Evolutionary conservation across 2,888 invertebrate genomes (phyloP), one percentile per base, ranked within the genome.

Genomic region (Lamproptera curius): DNA sequence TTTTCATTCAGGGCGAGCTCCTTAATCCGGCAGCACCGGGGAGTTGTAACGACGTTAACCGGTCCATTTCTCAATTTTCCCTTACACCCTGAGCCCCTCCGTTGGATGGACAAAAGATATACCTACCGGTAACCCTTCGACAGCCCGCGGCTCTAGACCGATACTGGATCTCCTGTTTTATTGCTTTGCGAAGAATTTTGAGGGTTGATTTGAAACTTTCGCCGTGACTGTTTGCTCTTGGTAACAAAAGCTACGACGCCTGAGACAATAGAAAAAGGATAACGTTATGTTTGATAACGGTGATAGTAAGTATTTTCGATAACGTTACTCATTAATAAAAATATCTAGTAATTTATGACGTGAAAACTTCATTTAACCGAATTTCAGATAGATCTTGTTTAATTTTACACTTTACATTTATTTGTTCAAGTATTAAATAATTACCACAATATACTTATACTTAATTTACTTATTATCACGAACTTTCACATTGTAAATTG

Each of bases 41-140:
- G 79, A 68, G 75, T 66, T 66, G 76, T 87, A 88, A 88, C 83
- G 65, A 81, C 68, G 83, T 88, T 88, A 88, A 73, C 79, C 84
- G 86, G 86, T 81, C 85, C 87, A 88, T 88, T 88, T 87, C 87
- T 86, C 87, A 87, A 87, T 87, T 86, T 83, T 72, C 72, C 66
- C 67, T 67, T 62, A 65, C 61, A 63, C 62, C 63, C 52, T 52
- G 49, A 59, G 72, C 76, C 80, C 79, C 74, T 70, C 72, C 73
- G 76, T 75, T 76, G 80, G 80, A 76, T 76, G 76, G 62, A 73
- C 74, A 73, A 74, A 71, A 70, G 73, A 72, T 71, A 67, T 67
- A 66, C 66, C 58, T 48, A 49, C 52, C 67, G 31, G 44, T 36
- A 78, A 76, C 84, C 84, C 81, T 79, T 74, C 74, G 55, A 64